Evolutionary conservation across 2,797 vertebrate species (phyloP).

Genomic region (Natrix natrix): DNA sequence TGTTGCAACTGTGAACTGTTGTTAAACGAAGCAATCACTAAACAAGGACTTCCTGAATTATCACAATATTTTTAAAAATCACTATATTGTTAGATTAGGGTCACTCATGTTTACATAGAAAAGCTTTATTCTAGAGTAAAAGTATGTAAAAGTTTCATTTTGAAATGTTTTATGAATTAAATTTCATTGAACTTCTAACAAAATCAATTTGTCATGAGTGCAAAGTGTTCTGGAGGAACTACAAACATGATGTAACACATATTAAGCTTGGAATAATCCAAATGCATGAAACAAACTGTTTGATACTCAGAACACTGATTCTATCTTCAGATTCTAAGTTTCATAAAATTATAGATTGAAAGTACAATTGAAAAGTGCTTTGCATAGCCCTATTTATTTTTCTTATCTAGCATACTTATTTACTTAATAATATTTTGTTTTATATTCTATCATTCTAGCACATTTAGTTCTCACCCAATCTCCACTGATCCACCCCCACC

Average conservation of each 20-base stretch:
- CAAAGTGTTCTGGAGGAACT: not conserved
- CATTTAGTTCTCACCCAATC: not conserved
- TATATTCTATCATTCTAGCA: not conserved
- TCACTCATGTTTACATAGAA: not conserved
- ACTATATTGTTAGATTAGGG: not conserved
- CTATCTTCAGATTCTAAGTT: not conserved
- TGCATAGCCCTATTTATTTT: not conserved
- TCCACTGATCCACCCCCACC: not conserved
- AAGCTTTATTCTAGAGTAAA: not conserved
- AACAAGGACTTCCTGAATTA: not conserved
- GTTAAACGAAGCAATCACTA: not conserved
- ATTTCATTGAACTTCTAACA: not conserved
- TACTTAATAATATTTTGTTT: not conserved
- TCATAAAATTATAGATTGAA: not conserved
- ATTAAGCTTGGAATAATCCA: not conserved
- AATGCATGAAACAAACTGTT: not conserved
- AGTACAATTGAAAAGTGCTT: not conserved
- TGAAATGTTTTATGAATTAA: not conserved
- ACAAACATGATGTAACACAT: not conserved
- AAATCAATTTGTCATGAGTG: not conserved
- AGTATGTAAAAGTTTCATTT: not conserved
- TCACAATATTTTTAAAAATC: not conserved
- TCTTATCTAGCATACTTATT: not conserved
- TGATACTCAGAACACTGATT: not conserved
- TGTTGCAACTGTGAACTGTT: not conserved